phyloP scores from a whole-genome alignment of 2,888 invertebrate species.

The Loripinus fragilis region DNA sequence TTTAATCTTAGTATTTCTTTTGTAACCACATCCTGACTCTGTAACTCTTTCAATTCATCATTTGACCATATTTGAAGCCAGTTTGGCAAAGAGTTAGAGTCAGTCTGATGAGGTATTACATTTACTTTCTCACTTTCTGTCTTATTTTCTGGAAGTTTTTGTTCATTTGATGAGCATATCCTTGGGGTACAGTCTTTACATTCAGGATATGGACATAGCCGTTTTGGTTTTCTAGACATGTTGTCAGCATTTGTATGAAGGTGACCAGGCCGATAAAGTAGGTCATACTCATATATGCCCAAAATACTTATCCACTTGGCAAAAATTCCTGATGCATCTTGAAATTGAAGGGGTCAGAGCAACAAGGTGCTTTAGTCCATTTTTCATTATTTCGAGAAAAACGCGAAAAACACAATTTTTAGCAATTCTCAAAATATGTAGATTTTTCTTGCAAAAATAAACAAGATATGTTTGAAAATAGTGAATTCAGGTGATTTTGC shows the following conservation, averaged over 20 bases:
- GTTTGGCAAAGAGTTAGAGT: neutral
- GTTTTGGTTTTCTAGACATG: neutral
- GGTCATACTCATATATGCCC: slow-evolving; percentile 23
- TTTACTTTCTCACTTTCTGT: neutral
- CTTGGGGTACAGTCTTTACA: slow-evolving; percentile 19
- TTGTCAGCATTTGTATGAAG: slow-evolving; percentile 26
- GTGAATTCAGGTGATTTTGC: no score
- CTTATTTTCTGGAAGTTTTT: neutral
- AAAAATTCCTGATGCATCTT: no score
- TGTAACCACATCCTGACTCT: neutral
- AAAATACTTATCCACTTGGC: no score
- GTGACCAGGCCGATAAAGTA: slow-evolving; percentile 8
- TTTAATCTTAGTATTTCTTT: neutral
- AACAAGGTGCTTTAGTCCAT: no score
- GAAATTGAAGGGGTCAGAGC: no score
- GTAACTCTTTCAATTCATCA: neutral
- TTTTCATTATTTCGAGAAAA: no score
- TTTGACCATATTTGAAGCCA: neutral
- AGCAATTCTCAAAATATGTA: no score
- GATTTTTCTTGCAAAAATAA: no score
- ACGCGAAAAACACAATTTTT: no score
- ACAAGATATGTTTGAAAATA: no score
- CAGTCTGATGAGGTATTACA: no score
- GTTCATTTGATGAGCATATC: neutral
- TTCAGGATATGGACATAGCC: slow-evolving; percentile 11